Evolutionary conservation across 2,113 vertebrate species (phyloP).

Genomic region (Poecile atricapillus): DNA sequence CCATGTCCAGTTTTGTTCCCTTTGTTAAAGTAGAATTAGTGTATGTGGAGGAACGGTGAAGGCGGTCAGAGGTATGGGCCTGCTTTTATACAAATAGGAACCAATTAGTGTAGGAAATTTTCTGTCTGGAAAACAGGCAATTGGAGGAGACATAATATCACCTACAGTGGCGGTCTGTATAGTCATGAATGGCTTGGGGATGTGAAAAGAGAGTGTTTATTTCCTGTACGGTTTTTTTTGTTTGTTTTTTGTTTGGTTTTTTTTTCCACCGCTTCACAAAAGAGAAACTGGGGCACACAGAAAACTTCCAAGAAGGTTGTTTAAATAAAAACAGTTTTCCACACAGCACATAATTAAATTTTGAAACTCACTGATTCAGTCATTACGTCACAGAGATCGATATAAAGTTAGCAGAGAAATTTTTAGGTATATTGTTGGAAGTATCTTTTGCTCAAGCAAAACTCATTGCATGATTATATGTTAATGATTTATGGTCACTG

Average conservation of each 20-base stretch:
- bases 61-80: not conserved
- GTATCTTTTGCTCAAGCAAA: not conserved
- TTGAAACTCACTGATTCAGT: not conserved
- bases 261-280: constrained; percentile 8
- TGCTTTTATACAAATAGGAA: not conserved
- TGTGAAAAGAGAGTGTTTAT: constrained; percentile 49
- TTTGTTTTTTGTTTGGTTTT: not conserved
- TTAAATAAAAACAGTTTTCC: not conserved
- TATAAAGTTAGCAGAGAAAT: not conserved
- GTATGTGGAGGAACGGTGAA: not conserved
- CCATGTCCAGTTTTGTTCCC: not conserved
- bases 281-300: constrained; percentile 52
- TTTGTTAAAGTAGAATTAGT: not conserved
- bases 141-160: constrained; percentile 43
- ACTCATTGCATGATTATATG: not conserved
- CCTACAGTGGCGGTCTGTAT: constrained; percentile 33
- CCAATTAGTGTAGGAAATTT: constrained; percentile 31
- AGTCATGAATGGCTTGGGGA: constrained; percentile 45
- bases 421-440: not conserved
- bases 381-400: not conserved
- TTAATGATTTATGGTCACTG: not conserved
- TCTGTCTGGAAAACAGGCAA: constrained; percentile 11
- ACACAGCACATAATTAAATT: not conserved
- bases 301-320: not conserved
- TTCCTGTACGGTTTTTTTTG: not conserved